These are phyloP conservation scores for Toxotes chatareus DNA, from an alignment of 2,113 vertebrate species.

Conservation along the genomic window DNA sequence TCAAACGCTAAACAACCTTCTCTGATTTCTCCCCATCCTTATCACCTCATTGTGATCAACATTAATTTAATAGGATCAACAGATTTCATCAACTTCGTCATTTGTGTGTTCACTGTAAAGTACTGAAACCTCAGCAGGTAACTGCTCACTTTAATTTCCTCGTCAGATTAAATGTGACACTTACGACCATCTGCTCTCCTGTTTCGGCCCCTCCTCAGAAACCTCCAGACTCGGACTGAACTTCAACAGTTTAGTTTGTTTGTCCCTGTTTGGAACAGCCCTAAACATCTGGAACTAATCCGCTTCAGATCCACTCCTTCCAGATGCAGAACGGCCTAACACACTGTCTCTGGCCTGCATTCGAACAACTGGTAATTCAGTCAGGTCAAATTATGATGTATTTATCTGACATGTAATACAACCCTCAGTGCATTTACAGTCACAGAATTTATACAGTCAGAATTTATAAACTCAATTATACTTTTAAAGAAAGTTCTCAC, in stretches of 20 bases:
- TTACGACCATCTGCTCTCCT: neutral
- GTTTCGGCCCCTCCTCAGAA: neutral
- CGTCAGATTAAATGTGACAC: neutral
- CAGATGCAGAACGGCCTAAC: neutral
- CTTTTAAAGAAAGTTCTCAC: neutral
- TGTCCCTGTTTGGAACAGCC: conserved; percentile 41
- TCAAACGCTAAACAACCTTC: neutral
- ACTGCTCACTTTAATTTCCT: neutral
- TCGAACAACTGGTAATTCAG: neutral
- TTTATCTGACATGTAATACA: neutral
- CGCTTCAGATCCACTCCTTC: conserved; percentile 16
- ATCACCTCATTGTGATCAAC: neutral
- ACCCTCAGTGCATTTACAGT: neutral
- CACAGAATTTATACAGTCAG: too few species aligned
- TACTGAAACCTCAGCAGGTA: neutral
- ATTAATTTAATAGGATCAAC: neutral
- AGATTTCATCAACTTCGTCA: neutral
- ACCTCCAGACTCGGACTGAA: neutral
- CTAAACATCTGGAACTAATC: conserved; percentile 63
- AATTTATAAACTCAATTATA: neutral
- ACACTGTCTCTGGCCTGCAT: neutral
- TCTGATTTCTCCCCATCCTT: neutral
- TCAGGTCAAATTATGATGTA: neutral
- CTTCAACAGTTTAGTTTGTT: conserved; percentile 23
- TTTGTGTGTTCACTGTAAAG: too few species aligned